Evolutionary conservation across 2,797 vertebrate species (phyloP).

Genomic region (Clarias platycephalus): DNA sequence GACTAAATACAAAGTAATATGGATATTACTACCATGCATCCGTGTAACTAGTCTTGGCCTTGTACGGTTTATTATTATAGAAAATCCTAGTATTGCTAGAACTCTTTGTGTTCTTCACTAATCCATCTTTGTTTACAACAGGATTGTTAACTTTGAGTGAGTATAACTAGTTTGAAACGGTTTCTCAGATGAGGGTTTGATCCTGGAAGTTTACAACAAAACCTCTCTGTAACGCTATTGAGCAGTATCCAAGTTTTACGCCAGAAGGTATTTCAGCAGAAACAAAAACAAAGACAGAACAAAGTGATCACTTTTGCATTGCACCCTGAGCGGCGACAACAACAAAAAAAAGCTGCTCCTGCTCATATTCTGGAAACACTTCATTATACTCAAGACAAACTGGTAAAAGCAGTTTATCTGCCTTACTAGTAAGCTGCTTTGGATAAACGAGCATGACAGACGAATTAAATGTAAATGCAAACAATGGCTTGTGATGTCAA

Average conservation of each 20-base stretch:
- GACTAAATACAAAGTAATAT: background rate
- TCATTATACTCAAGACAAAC: constrained; percentile 6
- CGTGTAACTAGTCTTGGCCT: background rate
- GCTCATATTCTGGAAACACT: constrained; percentile 1
- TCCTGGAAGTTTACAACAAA: background rate
- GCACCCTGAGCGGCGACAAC: background rate
- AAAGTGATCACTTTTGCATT: background rate
- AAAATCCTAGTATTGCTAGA: background rate
- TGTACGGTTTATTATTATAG: background rate
- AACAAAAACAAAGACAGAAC: background rate
- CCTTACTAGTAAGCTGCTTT: background rate
- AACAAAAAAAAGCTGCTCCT: background rate
- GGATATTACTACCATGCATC: background rate
- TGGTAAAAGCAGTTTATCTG: constrained; percentile 12
- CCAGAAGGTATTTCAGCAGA: background rate
- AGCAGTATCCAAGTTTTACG: background rate
- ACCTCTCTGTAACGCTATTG: background rate
- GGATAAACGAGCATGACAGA: background rate
- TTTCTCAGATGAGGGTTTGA: background rate
- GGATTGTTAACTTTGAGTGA: background rate
- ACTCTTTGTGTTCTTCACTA: no score
- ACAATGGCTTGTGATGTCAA: background rate
- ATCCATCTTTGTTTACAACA: constrained; percentile 8
- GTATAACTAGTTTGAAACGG: background rate
- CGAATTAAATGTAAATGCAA: background rate